Evolutionary conservation across 2,888 invertebrate species (phyloP).

Genomic region (Neoaliturus tenellus): DNA sequence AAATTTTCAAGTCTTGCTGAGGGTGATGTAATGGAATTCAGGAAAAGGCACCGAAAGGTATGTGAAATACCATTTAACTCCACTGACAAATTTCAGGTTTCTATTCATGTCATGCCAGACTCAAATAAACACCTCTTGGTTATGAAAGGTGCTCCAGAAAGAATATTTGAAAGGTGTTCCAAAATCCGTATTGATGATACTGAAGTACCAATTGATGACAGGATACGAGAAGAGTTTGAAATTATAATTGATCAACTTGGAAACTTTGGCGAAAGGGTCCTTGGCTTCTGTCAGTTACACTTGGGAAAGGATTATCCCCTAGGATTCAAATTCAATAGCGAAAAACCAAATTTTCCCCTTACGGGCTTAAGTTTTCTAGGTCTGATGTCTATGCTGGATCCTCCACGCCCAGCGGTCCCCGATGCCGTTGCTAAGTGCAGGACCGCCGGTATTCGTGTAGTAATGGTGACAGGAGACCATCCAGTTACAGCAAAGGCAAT

Average conservation of each 20-base stretch:
- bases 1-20: conserved; percentile 78
- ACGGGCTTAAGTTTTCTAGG: conserved; percentile 77
- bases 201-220: conserved; percentile 74
- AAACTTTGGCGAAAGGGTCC: conserved; percentile 89
- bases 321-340: conserved; percentile 73
- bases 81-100: conserved; percentile 81
- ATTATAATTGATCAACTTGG: conserved; percentile 86
- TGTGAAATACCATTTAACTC: conserved; percentile 82
- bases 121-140: conserved; percentile 78
- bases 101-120: conserved; percentile 78
- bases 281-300: conserved; percentile 84
- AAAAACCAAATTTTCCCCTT: conserved; percentile 75
- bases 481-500: conserved; percentile 85
- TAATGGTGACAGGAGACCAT: conserved; percentile 86
- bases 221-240: conserved; percentile 76
- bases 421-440: conserved; percentile 81
- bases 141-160: conserved; percentile 86
- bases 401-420: conserved; percentile 80
- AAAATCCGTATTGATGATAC: conserved; percentile 76
- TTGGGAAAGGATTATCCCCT: conserved; percentile 75
- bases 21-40: conserved; percentile 73
- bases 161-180: conserved; percentile 80
- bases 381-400: conserved; percentile 84
- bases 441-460: conserved; percentile 82
- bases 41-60: conserved; percentile 76